Evolutionary conservation across 1,140 invertebrate species (phyloP), one percentile per base, ranked within the genome.

Genomic region (Probaryconus sp.): DNA sequence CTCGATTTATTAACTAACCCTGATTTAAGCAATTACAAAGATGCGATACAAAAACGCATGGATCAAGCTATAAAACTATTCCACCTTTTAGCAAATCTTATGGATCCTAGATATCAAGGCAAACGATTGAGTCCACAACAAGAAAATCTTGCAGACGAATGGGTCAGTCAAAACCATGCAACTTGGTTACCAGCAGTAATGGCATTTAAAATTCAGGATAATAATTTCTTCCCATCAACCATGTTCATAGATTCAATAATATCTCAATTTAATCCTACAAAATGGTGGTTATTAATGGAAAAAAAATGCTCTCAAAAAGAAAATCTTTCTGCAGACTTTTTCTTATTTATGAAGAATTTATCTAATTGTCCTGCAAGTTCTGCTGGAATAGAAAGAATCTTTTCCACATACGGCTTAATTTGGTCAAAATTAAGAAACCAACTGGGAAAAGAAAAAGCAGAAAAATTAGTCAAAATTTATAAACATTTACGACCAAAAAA

Each of bases 201-300:
- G 28, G 20, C 43, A 30, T 48, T 48, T 17, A 30, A 14, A 14
- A 48, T 48, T 7, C 5, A 48, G n/a, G 43, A 48, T 48, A 14
- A n/a, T 13, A 24, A 17, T 18, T 31, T 6, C n/a, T 48, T 17
- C 28, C 43, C 43, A 9, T 16, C 28, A 4, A 13, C 43, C 1
- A 31, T 48, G 43, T 48, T 48, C 13, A 4, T 2, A 1, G 43
- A 48, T 17, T n/a, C 26, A 3, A 18, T 48, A 2, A 48, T 13
- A 16, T 2, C 14, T 3, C n/a, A 30, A n/a, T 31, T 48, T 24
- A 30, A n/a, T 7, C 14, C 21, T 17, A 26, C 26, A 7, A 48
- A 48, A 48, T 48, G 26, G 43, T 48, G 43, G 43, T 18, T 48
- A n/a, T 7, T 48, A n/a, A 48, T 48, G 43, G 11, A 48, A n/a